Conservation (phyloP, 2,113 vertebrate genomes). For the Daphoenositta chrysoptera region DNA sequence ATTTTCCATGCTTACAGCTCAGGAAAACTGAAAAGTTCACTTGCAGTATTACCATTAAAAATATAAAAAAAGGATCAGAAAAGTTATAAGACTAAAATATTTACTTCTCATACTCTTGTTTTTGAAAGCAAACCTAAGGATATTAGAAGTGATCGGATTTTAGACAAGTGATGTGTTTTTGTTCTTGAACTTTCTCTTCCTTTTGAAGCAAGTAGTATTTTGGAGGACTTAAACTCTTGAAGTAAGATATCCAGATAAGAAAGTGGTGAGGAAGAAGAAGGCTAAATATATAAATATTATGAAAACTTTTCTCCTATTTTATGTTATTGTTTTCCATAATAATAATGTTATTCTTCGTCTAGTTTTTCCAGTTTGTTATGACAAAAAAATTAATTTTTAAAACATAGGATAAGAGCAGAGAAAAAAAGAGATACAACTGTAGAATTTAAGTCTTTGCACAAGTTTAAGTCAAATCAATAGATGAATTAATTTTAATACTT, state of each 20-base stretch:
- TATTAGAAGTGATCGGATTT: neutral
- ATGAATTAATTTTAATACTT: neutral
- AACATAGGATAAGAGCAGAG: neutral
- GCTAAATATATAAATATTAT: neutral
- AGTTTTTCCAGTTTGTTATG: neutral
- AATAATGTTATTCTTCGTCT: neutral
- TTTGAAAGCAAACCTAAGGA: neutral
- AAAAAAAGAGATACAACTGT: neutral
- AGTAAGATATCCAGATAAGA: neutral
- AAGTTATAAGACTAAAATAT: neutral
- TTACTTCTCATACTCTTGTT: neutral
- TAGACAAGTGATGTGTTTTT: neutral
- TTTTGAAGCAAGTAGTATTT: neutral
- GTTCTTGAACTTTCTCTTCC: neutral
- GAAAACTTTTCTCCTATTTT: neutral
- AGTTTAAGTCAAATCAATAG: neutral
- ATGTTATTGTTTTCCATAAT: neutral
- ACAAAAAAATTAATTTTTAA: neutral
- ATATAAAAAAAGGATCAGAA: rapidly evolving
- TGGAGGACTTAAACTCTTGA: neutral
- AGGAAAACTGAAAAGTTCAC: neutral
- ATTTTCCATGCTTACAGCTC: neutral
- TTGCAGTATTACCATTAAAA: neutral
- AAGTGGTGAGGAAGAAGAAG: neutral
- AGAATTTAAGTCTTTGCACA: neutral